These are phyloP conservation scores for Erpetoichthys calabaricus DNA, from an alignment of 2,797 vertebrate genomes.

Conservation along the genomic window DNA sequence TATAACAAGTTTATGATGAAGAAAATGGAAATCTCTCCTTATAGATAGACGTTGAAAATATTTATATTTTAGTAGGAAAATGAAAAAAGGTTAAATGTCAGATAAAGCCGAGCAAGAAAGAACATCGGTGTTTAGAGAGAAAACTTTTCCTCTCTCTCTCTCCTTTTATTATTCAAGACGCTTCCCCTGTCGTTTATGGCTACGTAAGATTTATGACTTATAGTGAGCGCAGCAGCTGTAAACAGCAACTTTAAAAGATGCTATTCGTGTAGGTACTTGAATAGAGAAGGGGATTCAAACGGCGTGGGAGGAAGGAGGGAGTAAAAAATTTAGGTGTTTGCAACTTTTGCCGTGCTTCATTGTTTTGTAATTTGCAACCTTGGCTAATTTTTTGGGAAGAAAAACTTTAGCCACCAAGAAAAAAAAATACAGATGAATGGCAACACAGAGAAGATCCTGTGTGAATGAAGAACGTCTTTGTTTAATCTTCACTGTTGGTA, in stretches of 20 bases:
- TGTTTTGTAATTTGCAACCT: conserved; percentile 32
- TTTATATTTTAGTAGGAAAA: neutral
- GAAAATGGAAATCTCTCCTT: conserved; percentile 20
- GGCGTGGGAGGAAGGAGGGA: conserved; percentile 64
- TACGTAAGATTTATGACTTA: conserved; percentile 66
- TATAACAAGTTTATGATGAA: conserved; percentile 20
- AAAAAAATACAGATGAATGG: conserved; percentile 1
- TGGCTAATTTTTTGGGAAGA: conserved; percentile 15
- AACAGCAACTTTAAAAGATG: conserved; percentile 59
- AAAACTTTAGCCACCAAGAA: conserved; percentile 16
- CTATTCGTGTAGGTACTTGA: conserved; percentile 46
- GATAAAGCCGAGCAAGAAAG: conserved; percentile 27
- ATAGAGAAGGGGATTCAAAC: conserved; percentile 41
- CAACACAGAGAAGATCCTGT: no score
- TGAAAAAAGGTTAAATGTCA: conserved; percentile 16
- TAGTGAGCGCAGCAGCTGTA: conserved; percentile 43
- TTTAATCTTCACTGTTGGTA: no score
- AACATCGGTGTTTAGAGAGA: conserved; percentile 25
- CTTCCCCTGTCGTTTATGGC: conserved; percentile 57
- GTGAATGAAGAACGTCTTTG: no score
- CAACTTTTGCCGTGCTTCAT: conserved; percentile 47
- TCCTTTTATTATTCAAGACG: conserved; percentile 52
- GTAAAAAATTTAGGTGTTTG: conserved; percentile 71
- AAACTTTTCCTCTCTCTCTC: conserved; percentile 17
- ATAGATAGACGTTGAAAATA: conserved; percentile 11